Percentiles rank a stretch among this genome's conserved stretches.
Conservation (phyloP, 1,140 invertebrate species). For the Oreohelix idahoensis region DNA sequence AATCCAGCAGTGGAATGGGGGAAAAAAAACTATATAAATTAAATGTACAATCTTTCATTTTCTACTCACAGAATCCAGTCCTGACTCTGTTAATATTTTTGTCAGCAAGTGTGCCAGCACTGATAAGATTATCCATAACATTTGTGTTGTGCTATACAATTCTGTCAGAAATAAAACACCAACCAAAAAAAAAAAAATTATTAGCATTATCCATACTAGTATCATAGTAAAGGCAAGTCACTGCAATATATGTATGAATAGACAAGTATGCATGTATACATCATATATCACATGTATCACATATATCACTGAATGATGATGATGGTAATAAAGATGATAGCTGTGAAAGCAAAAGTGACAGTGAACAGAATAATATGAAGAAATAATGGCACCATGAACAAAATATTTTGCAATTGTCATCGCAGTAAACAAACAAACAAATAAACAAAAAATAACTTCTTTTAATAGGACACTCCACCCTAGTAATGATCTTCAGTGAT, state of each 20-base stretch:
- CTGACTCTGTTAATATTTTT: neutral
- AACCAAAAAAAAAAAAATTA: neutral
- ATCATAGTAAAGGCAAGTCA: neutral
- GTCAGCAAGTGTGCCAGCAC: neutral
- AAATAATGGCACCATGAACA: too few species aligned
- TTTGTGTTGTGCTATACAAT: neutral
- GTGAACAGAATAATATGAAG: too few species aligned
- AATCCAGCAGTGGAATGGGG: conserved; percentile 3
- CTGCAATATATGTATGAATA: neutral
- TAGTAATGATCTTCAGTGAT: too few species aligned
- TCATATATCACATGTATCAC: neutral
- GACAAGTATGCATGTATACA: neutral
- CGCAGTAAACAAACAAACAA: too few species aligned
- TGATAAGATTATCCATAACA: neutral
- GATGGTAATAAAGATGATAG: neutral
- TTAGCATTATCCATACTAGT: too few species aligned
- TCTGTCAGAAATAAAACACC: neutral
- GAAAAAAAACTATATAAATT: neutral
- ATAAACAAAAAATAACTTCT: too few species aligned
- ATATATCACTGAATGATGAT: neutral
- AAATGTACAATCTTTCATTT: neutral
- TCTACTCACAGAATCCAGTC: neutral
- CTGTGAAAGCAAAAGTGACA: too few species aligned
- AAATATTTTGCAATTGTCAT: too few species aligned
- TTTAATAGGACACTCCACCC: too few species aligned